phyloP scores from a whole-genome alignment of 2,888 invertebrate genomes.

The Archips crataeganus region DNA sequence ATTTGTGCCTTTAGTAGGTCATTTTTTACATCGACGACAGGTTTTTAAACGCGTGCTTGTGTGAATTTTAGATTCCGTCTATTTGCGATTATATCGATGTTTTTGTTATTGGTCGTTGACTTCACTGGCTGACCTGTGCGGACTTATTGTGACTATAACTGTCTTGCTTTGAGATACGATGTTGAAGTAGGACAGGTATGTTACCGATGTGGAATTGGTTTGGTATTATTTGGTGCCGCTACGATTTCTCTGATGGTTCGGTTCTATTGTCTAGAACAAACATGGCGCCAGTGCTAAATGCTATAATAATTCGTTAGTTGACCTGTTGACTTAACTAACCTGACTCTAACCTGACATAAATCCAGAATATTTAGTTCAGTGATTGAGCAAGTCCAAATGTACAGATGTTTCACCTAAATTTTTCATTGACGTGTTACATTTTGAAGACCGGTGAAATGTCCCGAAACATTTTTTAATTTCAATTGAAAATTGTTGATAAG shows the following conservation, averaged over 20 bases:
- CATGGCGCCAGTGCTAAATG: too few species aligned
- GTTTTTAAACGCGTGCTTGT: slow-evolving; percentile 67
- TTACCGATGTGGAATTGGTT: neutral
- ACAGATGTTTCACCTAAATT: too few species aligned
- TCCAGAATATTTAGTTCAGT: too few species aligned
- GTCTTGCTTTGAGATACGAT: slow-evolving; percentile 8
- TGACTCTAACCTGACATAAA: too few species aligned
- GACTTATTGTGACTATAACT: slow-evolving; percentile 7
- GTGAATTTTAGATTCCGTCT: slow-evolving; percentile 57
- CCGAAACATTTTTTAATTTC: too few species aligned
- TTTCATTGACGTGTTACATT: too few species aligned
- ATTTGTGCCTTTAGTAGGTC: slow-evolving; percentile 75
- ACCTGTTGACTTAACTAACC: neutral
- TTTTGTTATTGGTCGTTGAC: slow-evolving; percentile 57
- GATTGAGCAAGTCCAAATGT: too few species aligned
- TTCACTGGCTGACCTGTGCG: slow-evolving; percentile 40
- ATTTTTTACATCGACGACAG: slow-evolving; percentile 70
- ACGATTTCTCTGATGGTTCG: neutral
- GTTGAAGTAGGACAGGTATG: slow-evolving; percentile 5
- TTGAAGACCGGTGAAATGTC: too few species aligned
- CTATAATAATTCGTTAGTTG: neutral
- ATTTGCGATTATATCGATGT: slow-evolving; percentile 64
- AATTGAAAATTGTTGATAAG: too few species aligned
- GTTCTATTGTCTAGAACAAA: too few species aligned
- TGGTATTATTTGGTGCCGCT: slow-evolving; percentile 1